These are phyloP conservation scores for Polydrusus pterygomalis DNA, from an alignment of 2,888 invertebrate species.

Conservation along the genomic window DNA sequence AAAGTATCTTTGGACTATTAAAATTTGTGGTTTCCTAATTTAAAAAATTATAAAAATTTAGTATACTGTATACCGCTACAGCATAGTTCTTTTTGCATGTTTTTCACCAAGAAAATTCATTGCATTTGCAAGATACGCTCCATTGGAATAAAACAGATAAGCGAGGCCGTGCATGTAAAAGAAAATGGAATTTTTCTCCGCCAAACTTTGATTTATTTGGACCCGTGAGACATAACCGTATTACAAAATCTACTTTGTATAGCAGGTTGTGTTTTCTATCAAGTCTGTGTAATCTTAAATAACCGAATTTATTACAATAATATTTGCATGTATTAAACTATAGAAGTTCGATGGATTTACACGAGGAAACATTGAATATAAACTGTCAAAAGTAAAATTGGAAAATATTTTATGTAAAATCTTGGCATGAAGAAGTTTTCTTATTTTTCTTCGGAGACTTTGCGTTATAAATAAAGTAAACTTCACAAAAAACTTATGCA, in stretches of 20 bases:
- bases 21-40: too few relatives aligned
- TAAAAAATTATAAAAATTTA: too few relatives aligned
- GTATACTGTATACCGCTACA: too few relatives aligned
- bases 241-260: conserved; percentile 38
- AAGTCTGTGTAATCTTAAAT: conserved; percentile 41
- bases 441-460: conserved; percentile 15
- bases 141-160: conserved; percentile 46
- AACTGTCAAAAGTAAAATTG: conserved; percentile 31
- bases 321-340: conserved; percentile 22
- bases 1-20: too few relatives aligned
- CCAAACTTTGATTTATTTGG: conserved; percentile 65
- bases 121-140: conserved; percentile 36
- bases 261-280: conserved; percentile 26
- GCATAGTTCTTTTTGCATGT: neutral
- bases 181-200: conserved; percentile 59
- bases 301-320: conserved; percentile 38
- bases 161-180: conserved; percentile 58
- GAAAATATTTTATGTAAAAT: conserved; percentile 35
- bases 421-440: conserved; percentile 13
- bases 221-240: conserved; percentile 39
- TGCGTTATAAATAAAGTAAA: conserved; percentile 26
- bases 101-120: conserved; percentile 31
- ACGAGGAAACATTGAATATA: conserved; percentile 13
- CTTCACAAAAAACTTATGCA: neutral
- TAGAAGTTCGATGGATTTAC: conserved; percentile 21